phyloP scores from a whole-genome alignment of 2,113 vertebrate genomes.

The Gambusia affinis region DNA sequence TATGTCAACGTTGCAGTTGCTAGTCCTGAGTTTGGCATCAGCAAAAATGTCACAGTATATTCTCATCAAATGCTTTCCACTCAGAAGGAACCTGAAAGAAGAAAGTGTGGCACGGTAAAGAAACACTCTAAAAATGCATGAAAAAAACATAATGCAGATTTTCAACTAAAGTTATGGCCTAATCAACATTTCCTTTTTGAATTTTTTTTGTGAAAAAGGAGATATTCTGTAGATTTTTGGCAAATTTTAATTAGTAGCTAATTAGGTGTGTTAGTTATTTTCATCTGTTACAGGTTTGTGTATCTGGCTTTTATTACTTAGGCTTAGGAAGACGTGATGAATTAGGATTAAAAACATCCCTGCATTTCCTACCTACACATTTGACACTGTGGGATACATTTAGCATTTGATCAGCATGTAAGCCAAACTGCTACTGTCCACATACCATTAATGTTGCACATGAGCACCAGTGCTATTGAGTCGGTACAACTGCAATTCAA shows the following conservation, averaged over 20 bases:
- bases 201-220: not conserved
- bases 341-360: no score
- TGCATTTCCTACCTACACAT: not conserved
- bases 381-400: not conserved
- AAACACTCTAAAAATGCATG: not conserved
- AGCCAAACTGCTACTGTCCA: not conserved
- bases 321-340: no score
- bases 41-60: conserved; percentile 67
- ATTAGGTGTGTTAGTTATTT: no score
- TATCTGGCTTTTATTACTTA: no score
- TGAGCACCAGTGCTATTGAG: not conserved
- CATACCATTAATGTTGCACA: not conserved
- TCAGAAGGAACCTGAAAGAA: conserved; percentile 53
- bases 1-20: conserved; percentile 63
- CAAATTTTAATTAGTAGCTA: no score
- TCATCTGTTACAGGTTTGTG: no score
- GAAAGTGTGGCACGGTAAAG: not conserved
- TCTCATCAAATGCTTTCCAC: conserved; percentile 64
- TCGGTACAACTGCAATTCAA: not conserved
- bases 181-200: not conserved
- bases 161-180: not conserved
- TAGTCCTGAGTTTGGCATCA: conserved; percentile 60
- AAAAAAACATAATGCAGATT: not conserved
- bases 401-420: not conserved
- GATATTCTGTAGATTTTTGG: not conserved